phyloP scores from a whole-genome alignment of 2,797 vertebrate genomes.

The Trachops cirrhosus region DNA sequence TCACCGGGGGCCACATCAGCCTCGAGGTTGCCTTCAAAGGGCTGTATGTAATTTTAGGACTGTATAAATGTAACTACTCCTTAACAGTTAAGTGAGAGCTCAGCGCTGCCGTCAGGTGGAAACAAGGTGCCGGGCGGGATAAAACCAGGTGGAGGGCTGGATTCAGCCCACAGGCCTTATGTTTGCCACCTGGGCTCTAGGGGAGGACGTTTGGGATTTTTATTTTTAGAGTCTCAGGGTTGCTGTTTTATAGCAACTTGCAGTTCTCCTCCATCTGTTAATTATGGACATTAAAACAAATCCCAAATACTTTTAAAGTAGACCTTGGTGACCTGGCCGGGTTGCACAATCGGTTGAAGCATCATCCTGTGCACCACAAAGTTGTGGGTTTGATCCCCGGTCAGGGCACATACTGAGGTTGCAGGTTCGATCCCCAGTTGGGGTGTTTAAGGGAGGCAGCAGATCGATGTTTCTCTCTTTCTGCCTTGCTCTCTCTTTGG shows the following conservation, averaged over 20 bases:
- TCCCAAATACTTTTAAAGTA: background rate
- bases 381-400: background rate
- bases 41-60: too few species aligned
- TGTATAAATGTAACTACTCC: too few species aligned
- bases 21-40: too few species aligned
- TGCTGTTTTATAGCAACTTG: background rate
- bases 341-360: background rate
- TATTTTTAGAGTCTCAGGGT: background rate
- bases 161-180: too few species aligned
- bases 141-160: too few species aligned
- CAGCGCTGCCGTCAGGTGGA: too few species aligned
- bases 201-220: background rate
- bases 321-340: background rate
- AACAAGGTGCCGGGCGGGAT: too few species aligned
- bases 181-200: background rate
- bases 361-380: background rate
- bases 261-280: background rate
- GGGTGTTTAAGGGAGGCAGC: background rate
- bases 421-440: background rate
- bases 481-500: too few species aligned
- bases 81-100: too few species aligned
- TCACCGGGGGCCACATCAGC: too few species aligned
- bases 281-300: background rate
- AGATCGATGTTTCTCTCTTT: background rate
- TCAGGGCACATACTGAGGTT: too few species aligned